Base-by-base conservation (phyloP, 2,113 vertebrate genomes). In the Nematolebias whitei region DNA sequence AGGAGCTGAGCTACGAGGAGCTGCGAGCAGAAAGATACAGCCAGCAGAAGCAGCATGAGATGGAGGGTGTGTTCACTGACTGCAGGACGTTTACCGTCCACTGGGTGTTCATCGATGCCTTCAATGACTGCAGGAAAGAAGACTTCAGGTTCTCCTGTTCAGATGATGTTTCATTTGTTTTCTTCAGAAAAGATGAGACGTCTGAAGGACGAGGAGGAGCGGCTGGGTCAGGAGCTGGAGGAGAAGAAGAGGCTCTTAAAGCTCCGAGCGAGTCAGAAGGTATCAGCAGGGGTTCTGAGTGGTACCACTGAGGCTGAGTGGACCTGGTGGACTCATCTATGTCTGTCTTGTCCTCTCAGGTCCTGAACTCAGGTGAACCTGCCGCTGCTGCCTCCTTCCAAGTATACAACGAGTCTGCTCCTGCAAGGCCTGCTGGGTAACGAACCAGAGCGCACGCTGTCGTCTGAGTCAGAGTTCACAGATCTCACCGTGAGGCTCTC, bases 1-100 rank as follows among this genome's bases (percentile, higher is more conserved):
- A 23, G 3, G 78, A 80, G 73, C 41, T 72, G 35, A 64, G 43
- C 50, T 24, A 76, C 0, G 78, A 81, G 11, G 78, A 76, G 60
- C 73, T 76, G 12, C 32, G 73, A 39, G 68, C 78, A 0, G 23
- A 81, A 19, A 35, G 50, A 23, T 43, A 23, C 55, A 12, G n/a
- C 16, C 22, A 23, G 24, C 2, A 0, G 15, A 56, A 49, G 10
- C 3, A 59, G 12, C 15, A 4, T 52, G 3, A 72, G 43, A 22
- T 60, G 43, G 68, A 76, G 0, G 78, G 78, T 76, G 39, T 0
- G 63, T 74, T 63, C 26, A 45, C 54, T 55, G 68, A 45, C 20
- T 8, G 43, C 19, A 6, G 58, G 23, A n/a, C 40, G 9, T 53
- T 53, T 53, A 32, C 16, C 23, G 45, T 48, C 49, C 20, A 32